Evolutionary conservation across 2,888 invertebrate genomes (phyloP), one percentile per base, ranked within the genome.

Genomic region (Nebria brevicollis): DNA sequence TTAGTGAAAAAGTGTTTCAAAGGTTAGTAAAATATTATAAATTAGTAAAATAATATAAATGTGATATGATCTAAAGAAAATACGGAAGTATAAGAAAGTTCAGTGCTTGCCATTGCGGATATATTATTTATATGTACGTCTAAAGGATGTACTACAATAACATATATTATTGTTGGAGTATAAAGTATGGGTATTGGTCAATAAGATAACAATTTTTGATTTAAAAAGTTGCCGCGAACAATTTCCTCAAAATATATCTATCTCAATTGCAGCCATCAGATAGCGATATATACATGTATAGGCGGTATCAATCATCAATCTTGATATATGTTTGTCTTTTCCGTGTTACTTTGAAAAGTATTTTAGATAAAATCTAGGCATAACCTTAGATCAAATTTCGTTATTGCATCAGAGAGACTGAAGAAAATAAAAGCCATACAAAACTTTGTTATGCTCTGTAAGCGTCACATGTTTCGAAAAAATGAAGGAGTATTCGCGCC

Each of bases 401-500:
- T 54, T 54, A 54, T 54, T 54, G 54, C 54, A 54, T 11, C 54
- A 8, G 54, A 54, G 54, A 54, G 54, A 1, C 20, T 54, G 54
- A 54, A 54, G 54, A 13, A 54, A 54, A 54, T 54, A 54, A 54
- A 7, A 54, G 26, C 26, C 15, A 68, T 25, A 68, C 20, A 15
- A 68, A 68, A 68, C 68, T 68, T 68, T 68, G 20, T 68, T 54
- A 54, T 54, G 54, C 13, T 54, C 54, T 34, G 54, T 54, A 54
- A 13, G 2, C 54, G 54, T 54, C 34, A 54, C 13, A 54, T 54
- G 54, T 11, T 54, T 54, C 20, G 8, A 68, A 25, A 68, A 25
- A 54, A 54, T 54, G 68, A 25, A 68, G 68, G 77, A 77, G 54
- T 54, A 77, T 70, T 42, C 11, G 64, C 68, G 42, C 73, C 42